phyloP scores from a whole-genome alignment of 2,113 vertebrate species.

The Xyrauchen texanus region DNA sequence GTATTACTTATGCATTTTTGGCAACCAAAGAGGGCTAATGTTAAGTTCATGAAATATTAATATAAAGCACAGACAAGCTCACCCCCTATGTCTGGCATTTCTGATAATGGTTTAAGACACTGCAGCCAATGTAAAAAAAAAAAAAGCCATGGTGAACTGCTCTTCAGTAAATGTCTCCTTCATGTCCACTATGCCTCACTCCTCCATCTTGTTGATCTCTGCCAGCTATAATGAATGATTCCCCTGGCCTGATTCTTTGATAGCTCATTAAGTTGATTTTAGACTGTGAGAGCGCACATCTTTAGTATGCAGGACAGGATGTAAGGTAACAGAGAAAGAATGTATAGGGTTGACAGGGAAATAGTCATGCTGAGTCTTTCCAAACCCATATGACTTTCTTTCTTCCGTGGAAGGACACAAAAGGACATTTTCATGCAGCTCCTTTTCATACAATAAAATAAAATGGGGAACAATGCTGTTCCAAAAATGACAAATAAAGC shows the following conservation, averaged over 20 bases:
- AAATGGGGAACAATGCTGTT: too few relatives aligned
- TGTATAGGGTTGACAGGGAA: background rate
- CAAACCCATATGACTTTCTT: too few relatives aligned
- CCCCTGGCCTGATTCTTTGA: conserved; percentile 24
- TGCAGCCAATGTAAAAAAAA: background rate
- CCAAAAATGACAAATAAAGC: too few relatives aligned
- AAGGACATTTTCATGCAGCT: too few relatives aligned
- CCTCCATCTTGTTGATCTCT: conserved; percentile 7
- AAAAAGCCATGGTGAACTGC: background rate
- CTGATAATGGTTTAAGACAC: background rate
- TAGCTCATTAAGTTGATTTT: conserved; percentile 21
- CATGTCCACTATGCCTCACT: conserved; percentile 5
- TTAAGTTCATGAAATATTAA: conserved; percentile 3
- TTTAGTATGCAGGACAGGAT: background rate
- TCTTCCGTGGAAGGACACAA: too few relatives aligned
- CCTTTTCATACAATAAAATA: too few relatives aligned
- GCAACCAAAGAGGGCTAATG: background rate
- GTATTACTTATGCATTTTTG: background rate
- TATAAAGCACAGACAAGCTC: background rate
- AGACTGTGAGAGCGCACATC: background rate
- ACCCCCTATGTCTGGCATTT: background rate
- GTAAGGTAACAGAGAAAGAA: background rate
- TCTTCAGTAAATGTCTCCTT: background rate
- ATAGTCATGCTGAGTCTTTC: background rate
- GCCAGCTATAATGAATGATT: conserved; percentile 16